Base-by-base conservation (phyloP, 2,888 invertebrate species). In the Alitta virens region DNA sequence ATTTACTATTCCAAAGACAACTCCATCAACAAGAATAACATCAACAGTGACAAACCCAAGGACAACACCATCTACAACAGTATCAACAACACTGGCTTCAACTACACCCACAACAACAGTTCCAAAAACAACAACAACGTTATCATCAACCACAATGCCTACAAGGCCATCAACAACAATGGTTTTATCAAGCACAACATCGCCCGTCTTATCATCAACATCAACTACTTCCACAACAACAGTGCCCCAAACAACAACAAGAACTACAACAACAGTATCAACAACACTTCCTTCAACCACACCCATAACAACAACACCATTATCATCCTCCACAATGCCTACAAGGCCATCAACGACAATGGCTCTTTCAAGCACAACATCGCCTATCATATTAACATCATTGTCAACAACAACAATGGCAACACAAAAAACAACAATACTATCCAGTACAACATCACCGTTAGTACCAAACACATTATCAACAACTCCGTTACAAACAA, bases 21-120 rank as follows among this genome's bases (percentile, higher is more conserved):
- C 43, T 55, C 49, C 62, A n/a, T 12, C 62, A 23, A 46, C 62
- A n/a, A 25, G 33, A 21, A 14, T 27, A 7, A n/a, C 24, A 26
- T 12, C 3, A n/a, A 16, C 26, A 2, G 14, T 24, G 23, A 50
- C 27, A 16, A 24, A 38, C 12, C 23, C 56, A 40, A 27, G 49
- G n/a, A 26, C 16, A 16, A 33, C 21, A 49, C 55, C 62, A 50
- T 27, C 33, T 5, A 33, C 33, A 33, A 33, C 33, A 33, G 12
- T 5, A 33, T 7, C 12, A 33, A 33, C 33, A 33, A 7, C 33
- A 33, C 5, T 12, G 7, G 33, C 33, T 7, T 33, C 33, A 33
- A 33, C 33, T 7, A 7, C 33, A 33, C 5, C 33, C 33, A 12
- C 12, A 7, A 33, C 33, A 33, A 5, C 12, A 7, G 7, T 12